These are phyloP conservation scores for Clivina fossor DNA, from an alignment of 2,888 invertebrate genomes.

Conservation along the genomic window DNA sequence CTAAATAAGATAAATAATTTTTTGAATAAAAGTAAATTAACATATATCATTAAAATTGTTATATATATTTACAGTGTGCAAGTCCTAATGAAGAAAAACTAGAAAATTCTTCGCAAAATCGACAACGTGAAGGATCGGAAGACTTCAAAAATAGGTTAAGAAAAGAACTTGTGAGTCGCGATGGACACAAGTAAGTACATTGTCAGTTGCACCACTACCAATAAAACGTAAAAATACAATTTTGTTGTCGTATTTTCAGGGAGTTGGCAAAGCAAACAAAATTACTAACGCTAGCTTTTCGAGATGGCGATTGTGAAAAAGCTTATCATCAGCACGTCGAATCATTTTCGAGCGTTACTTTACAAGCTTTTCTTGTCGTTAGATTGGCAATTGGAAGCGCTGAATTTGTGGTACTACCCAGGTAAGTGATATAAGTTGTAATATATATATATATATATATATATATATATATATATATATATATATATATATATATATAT, in stretches of 20 bases:
- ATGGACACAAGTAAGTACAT: conserved; percentile 76
- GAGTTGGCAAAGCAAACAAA: conserved; percentile 69
- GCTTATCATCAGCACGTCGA: conserved; percentile 68
- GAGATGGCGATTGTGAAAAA: conserved; percentile 65
- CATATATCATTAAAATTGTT: too few species aligned
- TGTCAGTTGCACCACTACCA: too few species aligned
- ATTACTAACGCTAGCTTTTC: conserved; percentile 66
- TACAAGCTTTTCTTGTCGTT: conserved; percentile 66
- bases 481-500: too few species aligned
- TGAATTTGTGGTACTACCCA: conserved; percentile 59
- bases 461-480: too few species aligned
- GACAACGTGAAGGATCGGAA: conserved; percentile 70
- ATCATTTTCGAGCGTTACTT: conserved; percentile 65
- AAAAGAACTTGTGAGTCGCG: conserved; percentile 82
- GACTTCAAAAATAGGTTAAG: conserved; percentile 78
- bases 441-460: too few species aligned
- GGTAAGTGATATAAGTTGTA: too few species aligned
- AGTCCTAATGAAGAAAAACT: conserved; percentile 47
- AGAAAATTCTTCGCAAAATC: conserved; percentile 55
- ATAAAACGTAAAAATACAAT: conserved; percentile 1
- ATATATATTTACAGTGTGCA: conserved; percentile 40
- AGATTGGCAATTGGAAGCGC: conserved; percentile 59
- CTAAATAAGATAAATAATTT: too few species aligned
- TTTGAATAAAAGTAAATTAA: too few species aligned
- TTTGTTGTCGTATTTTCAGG: conserved; percentile 48